phyloP scores from a whole-genome alignment of 35 echinoderm and acorn worm species.

The Heliocidaris tuberculata region DNA sequence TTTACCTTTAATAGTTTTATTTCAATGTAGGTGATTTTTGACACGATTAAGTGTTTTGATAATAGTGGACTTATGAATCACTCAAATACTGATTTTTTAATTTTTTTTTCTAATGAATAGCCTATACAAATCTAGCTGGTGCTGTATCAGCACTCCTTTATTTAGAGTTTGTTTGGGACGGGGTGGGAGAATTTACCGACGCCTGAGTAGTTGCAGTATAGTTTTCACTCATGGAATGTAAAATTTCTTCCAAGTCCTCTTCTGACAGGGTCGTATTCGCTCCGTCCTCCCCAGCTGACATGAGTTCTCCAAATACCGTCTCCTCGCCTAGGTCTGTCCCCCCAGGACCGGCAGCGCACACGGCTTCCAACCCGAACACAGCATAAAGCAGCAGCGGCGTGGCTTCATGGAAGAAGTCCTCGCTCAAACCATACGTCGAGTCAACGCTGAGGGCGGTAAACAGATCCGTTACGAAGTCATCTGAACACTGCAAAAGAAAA shows the following conservation, averaged over 20 bases:
- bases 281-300: background rate
- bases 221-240: background rate
- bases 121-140: too few relatives aligned
- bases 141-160: too few relatives aligned
- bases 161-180: too few relatives aligned
- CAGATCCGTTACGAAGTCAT: slow-evolving; percentile 7
- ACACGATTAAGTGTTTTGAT: too few relatives aligned
- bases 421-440: background rate
- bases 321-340: background rate
- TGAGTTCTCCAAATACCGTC: background rate
- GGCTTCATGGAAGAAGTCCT: background rate
- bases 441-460: slow-evolving; percentile 32
- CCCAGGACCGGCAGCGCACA: background rate
- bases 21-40: too few relatives aligned
- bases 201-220: background rate
- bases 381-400: background rate
- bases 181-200: background rate
- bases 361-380: background rate
- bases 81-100: too few relatives aligned
- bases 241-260: slow-evolving; percentile 9
- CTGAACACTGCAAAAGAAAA: background rate
- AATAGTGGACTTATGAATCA: too few relatives aligned
- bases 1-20: too few relatives aligned
- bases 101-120: too few relatives aligned
- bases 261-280: background rate